These are phyloP conservation scores for Semaprochilodus insignis DNA, from an alignment of 2,797 vertebrate species.

Conservation along the genomic window DNA sequence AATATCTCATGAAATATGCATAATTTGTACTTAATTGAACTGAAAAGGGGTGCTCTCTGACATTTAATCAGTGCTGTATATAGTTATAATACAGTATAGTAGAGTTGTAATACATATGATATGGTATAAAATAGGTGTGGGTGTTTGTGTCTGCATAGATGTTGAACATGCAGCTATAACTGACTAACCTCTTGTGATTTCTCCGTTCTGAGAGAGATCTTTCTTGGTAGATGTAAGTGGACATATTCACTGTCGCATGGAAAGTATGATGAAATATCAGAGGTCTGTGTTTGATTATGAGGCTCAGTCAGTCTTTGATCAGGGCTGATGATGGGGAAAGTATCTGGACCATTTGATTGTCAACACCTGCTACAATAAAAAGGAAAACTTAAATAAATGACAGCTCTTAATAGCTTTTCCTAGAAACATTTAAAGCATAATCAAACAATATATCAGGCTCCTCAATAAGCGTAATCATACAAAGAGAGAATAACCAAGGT, in stretches of 20 bases:
- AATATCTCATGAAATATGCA: no score
- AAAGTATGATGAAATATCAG: conserved; percentile 2
- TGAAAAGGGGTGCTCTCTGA: no score
- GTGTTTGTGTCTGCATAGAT: background rate
- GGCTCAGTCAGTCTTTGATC: conserved; percentile 11
- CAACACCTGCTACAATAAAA: background rate
- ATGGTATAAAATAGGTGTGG: background rate
- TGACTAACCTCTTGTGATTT: background rate
- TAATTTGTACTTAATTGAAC: no score
- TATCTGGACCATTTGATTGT: background rate
- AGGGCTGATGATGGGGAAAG: background rate
- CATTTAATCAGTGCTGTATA: no score
- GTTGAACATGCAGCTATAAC: background rate
- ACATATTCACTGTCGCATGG: background rate
- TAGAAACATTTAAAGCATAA: background rate
- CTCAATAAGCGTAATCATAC: background rate
- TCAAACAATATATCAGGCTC: background rate
- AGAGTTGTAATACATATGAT: no score
- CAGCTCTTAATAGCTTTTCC: background rate
- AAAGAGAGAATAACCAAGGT: background rate
- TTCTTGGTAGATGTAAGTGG: background rate
- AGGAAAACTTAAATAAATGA: background rate
- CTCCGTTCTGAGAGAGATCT: background rate
- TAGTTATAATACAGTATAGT: no score
- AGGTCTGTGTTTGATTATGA: conserved; percentile 8